These are phyloP conservation scores for Syritta pipiens DNA, from an alignment of 2,888 invertebrate species.

Conservation along the genomic window DNA sequence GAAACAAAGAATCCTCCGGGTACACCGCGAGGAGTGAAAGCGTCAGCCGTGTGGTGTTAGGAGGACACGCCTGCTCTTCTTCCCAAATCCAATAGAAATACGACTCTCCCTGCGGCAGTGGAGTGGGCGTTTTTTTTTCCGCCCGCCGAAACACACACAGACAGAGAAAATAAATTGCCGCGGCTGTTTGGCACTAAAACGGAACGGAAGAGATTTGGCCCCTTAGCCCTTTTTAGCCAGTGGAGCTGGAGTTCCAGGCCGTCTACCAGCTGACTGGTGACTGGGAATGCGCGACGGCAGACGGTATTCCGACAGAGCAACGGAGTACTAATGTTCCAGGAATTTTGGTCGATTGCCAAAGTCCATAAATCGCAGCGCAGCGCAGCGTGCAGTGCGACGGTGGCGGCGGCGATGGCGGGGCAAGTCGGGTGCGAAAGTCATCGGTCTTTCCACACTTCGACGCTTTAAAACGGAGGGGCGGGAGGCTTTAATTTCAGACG, in stretches of 20 bases:
- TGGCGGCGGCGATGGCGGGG: no score
- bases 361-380: constrained; percentile 50
- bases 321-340: constrained; percentile 44
- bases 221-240: not conserved
- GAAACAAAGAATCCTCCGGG: no score
- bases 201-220: constrained; percentile 27
- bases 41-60: no score
- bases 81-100: constrained; percentile 3
- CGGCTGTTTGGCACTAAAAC: constrained; percentile 28
- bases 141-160: constrained; percentile 3
- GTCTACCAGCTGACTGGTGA: no score
- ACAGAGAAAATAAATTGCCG: constrained; percentile 40
- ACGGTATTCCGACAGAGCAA: no score
- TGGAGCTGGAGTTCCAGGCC: no score
- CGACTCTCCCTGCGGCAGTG: not conserved
- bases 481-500: constrained; percentile 43
- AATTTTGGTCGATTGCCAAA: constrained; percentile 56
- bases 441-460: constrained; percentile 41
- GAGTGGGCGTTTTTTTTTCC: no score
- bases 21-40: no score
- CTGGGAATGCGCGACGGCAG: no score
- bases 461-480: constrained; percentile 7
- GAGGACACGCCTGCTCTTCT: no score
- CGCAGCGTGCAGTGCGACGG: no score
- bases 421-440: constrained; percentile 58